Evolutionary conservation across 2,888 invertebrate species (phyloP), one percentile per base, ranked within the genome.

Genomic region (Abrostola triplasia): DNA sequence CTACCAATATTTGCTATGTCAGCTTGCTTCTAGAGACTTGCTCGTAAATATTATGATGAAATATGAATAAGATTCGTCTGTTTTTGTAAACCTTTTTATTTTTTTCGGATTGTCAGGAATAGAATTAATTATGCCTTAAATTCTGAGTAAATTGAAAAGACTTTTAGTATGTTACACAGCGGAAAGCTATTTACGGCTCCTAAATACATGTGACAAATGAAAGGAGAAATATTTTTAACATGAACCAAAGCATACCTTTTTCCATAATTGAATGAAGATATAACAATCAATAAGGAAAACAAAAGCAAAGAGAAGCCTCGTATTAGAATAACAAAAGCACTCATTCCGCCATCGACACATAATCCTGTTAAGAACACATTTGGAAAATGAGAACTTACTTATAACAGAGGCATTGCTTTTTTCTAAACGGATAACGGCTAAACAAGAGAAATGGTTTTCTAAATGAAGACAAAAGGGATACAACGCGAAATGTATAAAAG

Each of bases 381-480:
- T 77, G 53, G 71, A 67, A 81, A 81, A 79, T 76, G 76, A 81
- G 73, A 80, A 67, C 67, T 74, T 69, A 72, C 65, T 73, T 75
- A 73, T 75, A 74, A 82, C 79, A 73, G 48, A 58, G 59, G 67
- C 62, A 63, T 65, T 75, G 70, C 69, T 74, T 73, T 79, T 73
- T 70, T 73, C 81, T 82, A 84, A 86, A 79, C 74, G 80, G 78
- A 85, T 89, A 84, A 82, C 75, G 84, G 78, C 86, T 88, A 90
- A 91, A 91, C 84, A 90, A 87, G 89, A 91, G 82, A 88, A 92
- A 92, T 91, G 86, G 85, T 73, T 75, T 81, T 73, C 83, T 76
- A 89, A 92, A 91, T 89, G 88, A 90, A 91, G 89, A 92, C 87
- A 91, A 91, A 83, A 88, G 83, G 84, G 83, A 82, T 80, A 76